These are phyloP conservation scores for Amia ocellicauda DNA, from an alignment of 2,113 vertebrate species.

Conservation along the genomic window DNA sequence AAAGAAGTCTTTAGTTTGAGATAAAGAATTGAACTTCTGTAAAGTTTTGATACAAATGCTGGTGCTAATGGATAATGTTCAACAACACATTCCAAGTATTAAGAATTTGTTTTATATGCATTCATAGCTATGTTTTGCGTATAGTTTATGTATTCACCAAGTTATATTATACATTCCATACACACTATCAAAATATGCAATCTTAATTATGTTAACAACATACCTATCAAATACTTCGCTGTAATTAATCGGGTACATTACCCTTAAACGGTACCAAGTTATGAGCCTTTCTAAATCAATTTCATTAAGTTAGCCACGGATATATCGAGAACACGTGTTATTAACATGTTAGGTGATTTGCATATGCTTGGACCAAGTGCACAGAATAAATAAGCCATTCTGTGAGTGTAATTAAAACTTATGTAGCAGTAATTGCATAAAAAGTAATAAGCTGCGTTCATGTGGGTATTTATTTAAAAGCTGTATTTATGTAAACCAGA, in stretches of 20 bases:
- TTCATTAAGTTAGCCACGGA: constrained; percentile 40
- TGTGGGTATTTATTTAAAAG: too few species aligned
- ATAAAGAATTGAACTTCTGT: too few species aligned
- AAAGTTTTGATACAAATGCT: too few species aligned
- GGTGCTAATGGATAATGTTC: too few species aligned
- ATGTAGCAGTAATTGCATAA: constrained; percentile 49
- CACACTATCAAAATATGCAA: constrained; percentile 30
- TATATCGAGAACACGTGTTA: constrained; percentile 47
- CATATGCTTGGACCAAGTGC: constrained; percentile 31
- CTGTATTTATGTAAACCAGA: too few species aligned
- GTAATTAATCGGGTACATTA: constrained; percentile 56
- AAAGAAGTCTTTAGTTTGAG: too few species aligned
- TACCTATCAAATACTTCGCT: constrained; percentile 31
- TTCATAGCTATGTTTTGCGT: too few species aligned
- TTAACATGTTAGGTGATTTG: constrained; percentile 42
- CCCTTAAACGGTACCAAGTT: constrained; percentile 49
- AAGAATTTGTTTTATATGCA: too few species aligned
- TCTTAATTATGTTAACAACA: constrained; percentile 43
- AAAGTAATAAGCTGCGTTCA: too few species aligned
- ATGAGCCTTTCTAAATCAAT: constrained; percentile 53
- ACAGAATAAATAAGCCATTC: constrained; percentile 47
- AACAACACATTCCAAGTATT: too few species aligned
- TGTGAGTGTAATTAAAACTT: constrained; percentile 60
- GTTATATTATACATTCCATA: not conserved
- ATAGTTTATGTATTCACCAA: too few species aligned